Evolutionary conservation across 2,113 vertebrate species (phyloP), one percentile per base, ranked within the genome.

Genomic region (Miniopterus natalensis): DNA sequence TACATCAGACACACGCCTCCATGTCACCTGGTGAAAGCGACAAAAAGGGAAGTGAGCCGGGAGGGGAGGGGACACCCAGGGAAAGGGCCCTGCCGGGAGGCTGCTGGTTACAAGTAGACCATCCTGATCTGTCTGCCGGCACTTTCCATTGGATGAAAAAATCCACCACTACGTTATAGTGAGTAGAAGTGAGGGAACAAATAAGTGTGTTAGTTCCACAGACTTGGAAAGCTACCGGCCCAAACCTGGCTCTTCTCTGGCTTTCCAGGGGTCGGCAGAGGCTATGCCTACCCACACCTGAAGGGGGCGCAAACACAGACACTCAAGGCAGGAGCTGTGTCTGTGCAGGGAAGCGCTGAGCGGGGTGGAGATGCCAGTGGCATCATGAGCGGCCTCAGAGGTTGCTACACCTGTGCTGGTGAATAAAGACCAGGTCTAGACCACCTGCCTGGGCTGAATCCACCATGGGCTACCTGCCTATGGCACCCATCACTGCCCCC

Each of bases 301-400:
- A 71, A 71, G 49, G 81, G 11, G 27, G 63, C 11, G 11, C 14
- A 42, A 36, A 57, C 17, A 5, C 20, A 51, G 42, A 65, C 27
- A 53, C 2, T n/a, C 23, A 59, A 59, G 57, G 42, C 29, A 42
- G 89, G 49, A 55, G 17, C 49, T 36, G 3, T 8, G 1, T 40
- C 40, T 36, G 15, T 3, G 53, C 18, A 5, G 23, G 40, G 45
- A 21, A 68, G 21, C 12, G 17, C 20, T 0, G 6, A 57, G 13
- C 0, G 2, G 13, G 53, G 53, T 2, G 2, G 47, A 59, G 45
- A 42, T 40, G 29, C 51, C 29, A 0, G 3, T 1, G 9, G 65
- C 1, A 1, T 20, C 6, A 20, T 0, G 20, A 47, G 36, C 29
- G 42, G 31, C 68, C 42, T 55, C 1, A 4, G 36, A 59, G 4